Conservation (phyloP, 2,797 vertebrate species). For the Kryptolebias ocellatus region DNA sequence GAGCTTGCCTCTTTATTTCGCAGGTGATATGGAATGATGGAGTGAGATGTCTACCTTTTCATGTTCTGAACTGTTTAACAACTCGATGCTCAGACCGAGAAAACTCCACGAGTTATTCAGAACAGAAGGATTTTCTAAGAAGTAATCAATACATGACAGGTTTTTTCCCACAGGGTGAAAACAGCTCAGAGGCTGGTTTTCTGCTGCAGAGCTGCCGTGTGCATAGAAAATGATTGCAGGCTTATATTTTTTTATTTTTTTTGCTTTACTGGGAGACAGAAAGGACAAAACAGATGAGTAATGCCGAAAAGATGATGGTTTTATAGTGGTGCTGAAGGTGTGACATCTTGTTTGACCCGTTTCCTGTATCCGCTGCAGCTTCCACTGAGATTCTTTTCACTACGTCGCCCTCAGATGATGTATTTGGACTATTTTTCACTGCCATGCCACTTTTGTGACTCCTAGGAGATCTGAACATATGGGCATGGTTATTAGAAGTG, state of each 20-base stretch:
- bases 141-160: constrained; percentile 17
- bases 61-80: background rate
- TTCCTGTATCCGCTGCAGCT: constrained; percentile 4
- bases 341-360: constrained; percentile 5
- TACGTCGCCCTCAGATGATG: background rate
- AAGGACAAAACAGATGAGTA: constrained; percentile 21
- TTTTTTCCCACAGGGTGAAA: constrained; percentile 16
- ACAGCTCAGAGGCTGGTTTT: constrained; percentile 12
- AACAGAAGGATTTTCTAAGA: constrained; percentile 13
- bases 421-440: constrained; percentile 20
- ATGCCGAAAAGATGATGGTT: constrained; percentile 8
- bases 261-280: background rate
- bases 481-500: constrained; percentile 41
- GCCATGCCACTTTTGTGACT: constrained; percentile 15
- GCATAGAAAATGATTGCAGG: background rate
- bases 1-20: background rate
- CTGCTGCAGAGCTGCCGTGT: background rate
- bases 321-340: constrained; percentile 25
- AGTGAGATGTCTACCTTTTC: background rate
- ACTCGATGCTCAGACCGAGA: background rate
- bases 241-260: background rate
- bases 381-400: constrained; percentile 11
- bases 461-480: constrained; percentile 30
- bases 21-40: background rate
- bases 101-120: background rate